Evolutionary conservation across 2,113 vertebrate species (phyloP).

Genomic region (Thalassarche chlororhynchos): DNA sequence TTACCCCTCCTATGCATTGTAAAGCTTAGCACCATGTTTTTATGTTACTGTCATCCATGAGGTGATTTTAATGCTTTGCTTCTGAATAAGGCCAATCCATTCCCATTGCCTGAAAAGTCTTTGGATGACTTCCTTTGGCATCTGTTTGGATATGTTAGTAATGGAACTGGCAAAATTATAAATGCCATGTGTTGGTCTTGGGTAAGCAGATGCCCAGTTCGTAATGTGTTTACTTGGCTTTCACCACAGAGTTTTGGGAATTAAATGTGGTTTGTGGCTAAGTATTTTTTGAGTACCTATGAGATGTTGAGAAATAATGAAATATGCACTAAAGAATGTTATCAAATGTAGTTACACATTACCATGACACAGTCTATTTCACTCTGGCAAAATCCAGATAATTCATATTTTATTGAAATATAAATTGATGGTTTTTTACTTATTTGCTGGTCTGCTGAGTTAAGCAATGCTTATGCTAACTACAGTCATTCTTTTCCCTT

Average conservation of each 20-base stretch:
- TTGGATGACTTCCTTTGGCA: constrained; percentile 16
- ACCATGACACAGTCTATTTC: neutral
- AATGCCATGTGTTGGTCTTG: constrained; percentile 23
- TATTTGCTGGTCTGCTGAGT: neutral
- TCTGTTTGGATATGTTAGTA: neutral
- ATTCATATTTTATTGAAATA: neutral
- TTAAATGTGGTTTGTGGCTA: constrained; percentile 16
- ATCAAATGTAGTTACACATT: neutral
- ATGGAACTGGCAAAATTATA: constrained; percentile 24
- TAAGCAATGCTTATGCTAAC: neutral
- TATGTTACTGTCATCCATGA: neutral
- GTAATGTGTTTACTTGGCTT: constrained; percentile 39
- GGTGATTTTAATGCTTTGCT: constrained; percentile 1
- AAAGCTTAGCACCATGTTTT: neutral
- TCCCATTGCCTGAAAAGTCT: neutral
- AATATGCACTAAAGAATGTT: neutral
- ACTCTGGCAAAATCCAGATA: neutral
- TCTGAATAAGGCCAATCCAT: constrained; percentile 9
- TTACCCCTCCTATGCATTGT: neutral
- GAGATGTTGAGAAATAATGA: neutral
- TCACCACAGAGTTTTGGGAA: neutral
- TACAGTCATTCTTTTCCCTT: neutral
- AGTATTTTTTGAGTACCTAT: constrained; percentile 1
- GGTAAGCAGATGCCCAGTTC: constrained; percentile 2
- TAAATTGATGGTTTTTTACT: neutral